Percentiles rank a stretch among this genome's conserved stretches.
Conservation (phyloP, 2,888 invertebrate genomes). For the Drosophila peninsularis region DNA sequence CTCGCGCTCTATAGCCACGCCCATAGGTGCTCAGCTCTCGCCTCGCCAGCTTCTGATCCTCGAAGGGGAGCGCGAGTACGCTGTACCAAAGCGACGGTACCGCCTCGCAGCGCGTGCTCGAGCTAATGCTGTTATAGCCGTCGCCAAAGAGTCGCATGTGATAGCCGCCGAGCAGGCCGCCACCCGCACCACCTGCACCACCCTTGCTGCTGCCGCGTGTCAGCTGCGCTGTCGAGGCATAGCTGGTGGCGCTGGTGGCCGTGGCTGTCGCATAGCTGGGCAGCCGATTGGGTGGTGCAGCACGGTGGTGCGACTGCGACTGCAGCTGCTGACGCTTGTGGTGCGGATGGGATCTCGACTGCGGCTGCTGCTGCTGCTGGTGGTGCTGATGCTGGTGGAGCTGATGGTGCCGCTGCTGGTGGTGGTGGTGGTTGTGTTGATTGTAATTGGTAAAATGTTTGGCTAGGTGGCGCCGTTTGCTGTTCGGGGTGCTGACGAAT, state of each 20-base stretch:
- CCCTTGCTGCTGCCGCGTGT: conserved; percentile 49
- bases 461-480: conserved; percentile 83
- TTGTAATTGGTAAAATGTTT: conserved; percentile 79
- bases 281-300: conserved; percentile 36
- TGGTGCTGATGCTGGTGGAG: conserved; percentile 23
- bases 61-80: conserved; percentile 95
- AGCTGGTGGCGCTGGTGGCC: conserved; percentile 73
- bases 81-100: conserved; percentile 95
- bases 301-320: conserved; percentile 12
- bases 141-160: conserved; percentile 52
- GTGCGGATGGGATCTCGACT: conserved; percentile 21
- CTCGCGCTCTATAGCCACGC: conserved; percentile 88
- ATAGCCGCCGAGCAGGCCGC: conserved; percentile 29
- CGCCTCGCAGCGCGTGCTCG: conserved; percentile 73
- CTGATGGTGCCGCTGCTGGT: conserved; percentile 42
- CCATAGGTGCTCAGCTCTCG: conserved; percentile 89
- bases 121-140: conserved; percentile 64
- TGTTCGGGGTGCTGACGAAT: conserved; percentile 82
- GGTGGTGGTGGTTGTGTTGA: conserved; percentile 65
- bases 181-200: conserved; percentile 6
- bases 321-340: conserved; percentile 25
- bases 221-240: conserved; percentile 71
- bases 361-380: conserved; percentile 20
- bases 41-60: conserved; percentile 95
- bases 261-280: conserved; percentile 74